Base-by-base conservation (phyloP, 2,797 vertebrate genomes). In the Urophycis tenuis region DNA sequence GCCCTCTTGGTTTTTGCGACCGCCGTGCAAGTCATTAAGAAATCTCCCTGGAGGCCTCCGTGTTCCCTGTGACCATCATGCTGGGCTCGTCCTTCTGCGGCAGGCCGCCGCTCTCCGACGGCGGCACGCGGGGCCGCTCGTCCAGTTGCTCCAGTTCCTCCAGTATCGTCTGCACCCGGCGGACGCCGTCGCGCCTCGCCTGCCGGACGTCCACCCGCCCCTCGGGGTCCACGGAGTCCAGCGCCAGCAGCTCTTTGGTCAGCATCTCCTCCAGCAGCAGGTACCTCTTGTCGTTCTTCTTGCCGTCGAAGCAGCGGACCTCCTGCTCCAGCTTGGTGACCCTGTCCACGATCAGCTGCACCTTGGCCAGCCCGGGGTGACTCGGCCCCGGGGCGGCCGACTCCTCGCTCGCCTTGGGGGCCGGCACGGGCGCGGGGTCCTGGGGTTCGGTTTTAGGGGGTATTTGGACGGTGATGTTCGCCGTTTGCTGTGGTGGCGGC, bases 161-260 rank as follows among this genome's bases (percentile, higher is more conserved):
- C 86, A 99, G 92, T 92, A 98, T 97, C 92, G 90, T 98, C 93
- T 99, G 98, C 84, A 99, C 98, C 81, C 94, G 95, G 53, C 97
- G 94, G 76, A 99, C 97, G 1, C 97, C 97, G 45, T 99, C 95
- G 84, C 95, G 95, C 87, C 98, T 94, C 74, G 95, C 96, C 88
- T 99, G 98, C 60, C 98, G 95, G 81, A 99, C 96, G 64, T 99
- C 98, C 1, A 80, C 87, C 3, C 97, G 95, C 74, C 98, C 98
- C 83, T 98, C 96, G 0, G 97, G 97, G 91, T 99, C 97, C 32
- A 99, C 96, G 0, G 97, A 98, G 93, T 99, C 98, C 89, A 99
- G 92, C 71, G 96, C 96, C 87, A 99, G 91, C 34, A 99, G 93
- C 94, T 98, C 96, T 95, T 99, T 99, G 91, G 96, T 99, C 92